A percentile compares a stretch with the other conserved stretches of the same genome.
Evolutionary conservation across 2,888 invertebrate species (phyloP).

Genomic region (Tiliacea citrago): DNA sequence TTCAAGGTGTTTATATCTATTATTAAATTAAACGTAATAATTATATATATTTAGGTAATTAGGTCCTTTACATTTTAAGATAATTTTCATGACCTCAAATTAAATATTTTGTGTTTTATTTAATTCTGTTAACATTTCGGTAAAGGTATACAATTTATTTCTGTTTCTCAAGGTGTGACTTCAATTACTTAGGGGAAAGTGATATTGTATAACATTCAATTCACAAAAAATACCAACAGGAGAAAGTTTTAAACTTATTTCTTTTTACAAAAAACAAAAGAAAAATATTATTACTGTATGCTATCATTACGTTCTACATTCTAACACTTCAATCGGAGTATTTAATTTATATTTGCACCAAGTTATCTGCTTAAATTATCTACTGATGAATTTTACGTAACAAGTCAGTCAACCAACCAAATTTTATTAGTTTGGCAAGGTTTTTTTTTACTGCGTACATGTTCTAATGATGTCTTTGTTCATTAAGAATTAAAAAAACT

Average conservation of each 20-base stretch:
- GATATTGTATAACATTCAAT: conserved; percentile 8
- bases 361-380: background rate
- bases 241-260: conserved; percentile 7
- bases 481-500: background rate
- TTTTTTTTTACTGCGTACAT: background rate
- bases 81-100: background rate
- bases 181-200: conserved; percentile 25
- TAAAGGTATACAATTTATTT: background rate
- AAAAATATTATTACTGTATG: background rate
- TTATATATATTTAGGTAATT: background rate
- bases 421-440: background rate
- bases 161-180: background rate
- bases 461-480: background rate
- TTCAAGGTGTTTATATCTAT: background rate
- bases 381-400: background rate
- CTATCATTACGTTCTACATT: conserved; percentile 8
- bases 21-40: background rate
- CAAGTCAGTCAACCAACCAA: background rate
- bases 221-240: background rate
- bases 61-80: background rate
- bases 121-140: background rate
- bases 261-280: background rate
- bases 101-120: background rate
- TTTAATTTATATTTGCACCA: conserved; percentile 1
- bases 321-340: background rate